Conservation (phyloP, 2,888 invertebrate species). For the Schizaphis graminum region DNA sequence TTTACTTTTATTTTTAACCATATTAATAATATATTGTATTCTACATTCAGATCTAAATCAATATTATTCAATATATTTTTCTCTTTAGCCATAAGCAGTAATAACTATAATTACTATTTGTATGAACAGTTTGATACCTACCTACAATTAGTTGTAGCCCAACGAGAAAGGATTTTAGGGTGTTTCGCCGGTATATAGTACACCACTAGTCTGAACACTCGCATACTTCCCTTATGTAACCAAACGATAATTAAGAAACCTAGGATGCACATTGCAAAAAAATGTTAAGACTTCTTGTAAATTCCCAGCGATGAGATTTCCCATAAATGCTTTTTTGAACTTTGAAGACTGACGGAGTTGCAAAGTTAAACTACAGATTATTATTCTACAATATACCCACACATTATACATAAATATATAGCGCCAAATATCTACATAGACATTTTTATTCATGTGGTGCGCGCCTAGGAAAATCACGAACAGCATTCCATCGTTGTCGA, state of each 20-base stretch:
- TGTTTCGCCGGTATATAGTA: too few species aligned
- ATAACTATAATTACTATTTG: too few species aligned
- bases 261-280: background rate
- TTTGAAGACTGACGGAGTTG: background rate
- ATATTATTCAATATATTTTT: too few species aligned
- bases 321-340: background rate
- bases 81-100: too few species aligned
- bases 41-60: too few species aligned
- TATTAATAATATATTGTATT: too few species aligned
- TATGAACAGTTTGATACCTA: too few species aligned
- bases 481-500: background rate
- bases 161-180: too few species aligned
- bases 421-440: background rate
- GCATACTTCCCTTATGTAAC: background rate
- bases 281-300: background rate
- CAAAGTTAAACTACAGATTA: background rate
- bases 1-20: too few species aligned
- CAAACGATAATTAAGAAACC: background rate
- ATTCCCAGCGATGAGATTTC: background rate
- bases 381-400: background rate
- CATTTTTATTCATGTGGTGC: background rate
- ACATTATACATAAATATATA: background rate
- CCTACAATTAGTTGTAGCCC: too few species aligned
- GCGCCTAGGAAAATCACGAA: background rate
- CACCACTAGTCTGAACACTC: background rate